Conservation (phyloP, 2,888 invertebrate species). For the Andrena haemorrhoa region DNA sequence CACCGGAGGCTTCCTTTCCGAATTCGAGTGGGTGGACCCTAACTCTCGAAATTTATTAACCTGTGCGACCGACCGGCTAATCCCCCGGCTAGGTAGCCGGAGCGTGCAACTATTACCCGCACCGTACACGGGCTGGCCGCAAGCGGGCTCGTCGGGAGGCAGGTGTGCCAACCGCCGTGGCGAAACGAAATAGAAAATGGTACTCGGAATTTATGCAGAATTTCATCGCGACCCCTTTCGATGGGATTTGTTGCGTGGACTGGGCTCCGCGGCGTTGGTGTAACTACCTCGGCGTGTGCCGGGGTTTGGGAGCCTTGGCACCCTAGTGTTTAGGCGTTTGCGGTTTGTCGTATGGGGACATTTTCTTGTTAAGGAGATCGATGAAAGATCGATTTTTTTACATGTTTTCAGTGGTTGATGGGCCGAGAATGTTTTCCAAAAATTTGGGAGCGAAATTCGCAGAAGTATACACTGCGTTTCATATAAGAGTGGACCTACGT, state of each 20-base stretch:
- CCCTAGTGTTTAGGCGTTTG: no score
- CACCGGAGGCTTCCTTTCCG: slow-evolving; percentile 75
- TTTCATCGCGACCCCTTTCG: not conserved
- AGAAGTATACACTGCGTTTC: no score
- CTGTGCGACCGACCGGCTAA: slow-evolving; percentile 73
- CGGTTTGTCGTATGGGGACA: no score
- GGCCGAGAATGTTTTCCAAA: no score
- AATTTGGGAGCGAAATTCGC: no score
- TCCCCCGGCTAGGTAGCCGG: slow-evolving; percentile 58
- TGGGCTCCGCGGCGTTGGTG: not conserved
- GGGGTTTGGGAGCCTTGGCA: no score
- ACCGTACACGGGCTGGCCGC: slow-evolving; percentile 44
- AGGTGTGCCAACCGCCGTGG: slow-evolving; percentile 29
- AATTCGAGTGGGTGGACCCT: slow-evolving; percentile 75
- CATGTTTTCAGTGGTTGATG: no score
- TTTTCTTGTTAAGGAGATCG: no score
- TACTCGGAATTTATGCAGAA: slow-evolving; percentile 25
- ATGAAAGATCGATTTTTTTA: no score
- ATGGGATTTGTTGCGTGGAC: not conserved
- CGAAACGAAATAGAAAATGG: slow-evolving; percentile 15
- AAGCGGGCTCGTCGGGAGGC: slow-evolving; percentile 30
- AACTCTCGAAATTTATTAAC: slow-evolving; percentile 74
- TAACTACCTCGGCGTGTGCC: no score
- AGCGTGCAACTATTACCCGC: slow-evolving; percentile 71
- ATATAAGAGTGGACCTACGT: no score